phyloP scores from a whole-genome alignment of 1,140 invertebrate genomes.

The Drosophila paulistorum region DNA sequence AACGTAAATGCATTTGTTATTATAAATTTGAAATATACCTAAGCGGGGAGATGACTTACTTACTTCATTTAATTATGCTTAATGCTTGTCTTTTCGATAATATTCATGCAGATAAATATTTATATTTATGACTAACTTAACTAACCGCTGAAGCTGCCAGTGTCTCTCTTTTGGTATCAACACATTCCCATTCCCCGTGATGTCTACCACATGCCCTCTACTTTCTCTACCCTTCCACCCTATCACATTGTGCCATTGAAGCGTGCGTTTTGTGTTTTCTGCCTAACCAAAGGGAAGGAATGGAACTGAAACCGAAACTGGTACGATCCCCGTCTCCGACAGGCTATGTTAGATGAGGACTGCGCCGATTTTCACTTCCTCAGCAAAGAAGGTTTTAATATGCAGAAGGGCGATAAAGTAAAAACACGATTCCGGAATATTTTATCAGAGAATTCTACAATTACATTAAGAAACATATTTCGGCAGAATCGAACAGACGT shows the following conservation, averaged over 20 bases:
- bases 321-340: conserved; percentile 16
- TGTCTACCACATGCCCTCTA: background rate
- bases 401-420: too few species aligned
- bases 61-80: too few species aligned
- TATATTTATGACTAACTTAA: conserved; percentile 31
- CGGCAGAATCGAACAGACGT: too few species aligned
- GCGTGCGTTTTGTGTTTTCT: conserved; percentile 65
- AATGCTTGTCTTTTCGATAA: too few species aligned
- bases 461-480: too few species aligned
- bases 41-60: too few species aligned
- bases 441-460: too few species aligned
- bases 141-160: conserved; percentile 63
- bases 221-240: background rate
- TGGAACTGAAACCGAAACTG: background rate
- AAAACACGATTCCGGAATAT: too few species aligned
- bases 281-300: conserved; percentile 60
- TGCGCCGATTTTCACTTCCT: too few species aligned
- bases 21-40: too few species aligned
- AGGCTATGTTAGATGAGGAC: conserved; percentile 72
- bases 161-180: conserved; percentile 30
- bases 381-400: too few species aligned
- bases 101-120: background rate
- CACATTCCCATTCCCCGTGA: conserved; percentile 20
- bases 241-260: conserved; percentile 35
- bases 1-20: too few species aligned